Evolutionary conservation across 2,888 invertebrate species (phyloP).

Genomic region (Crepidodera aurea): DNA sequence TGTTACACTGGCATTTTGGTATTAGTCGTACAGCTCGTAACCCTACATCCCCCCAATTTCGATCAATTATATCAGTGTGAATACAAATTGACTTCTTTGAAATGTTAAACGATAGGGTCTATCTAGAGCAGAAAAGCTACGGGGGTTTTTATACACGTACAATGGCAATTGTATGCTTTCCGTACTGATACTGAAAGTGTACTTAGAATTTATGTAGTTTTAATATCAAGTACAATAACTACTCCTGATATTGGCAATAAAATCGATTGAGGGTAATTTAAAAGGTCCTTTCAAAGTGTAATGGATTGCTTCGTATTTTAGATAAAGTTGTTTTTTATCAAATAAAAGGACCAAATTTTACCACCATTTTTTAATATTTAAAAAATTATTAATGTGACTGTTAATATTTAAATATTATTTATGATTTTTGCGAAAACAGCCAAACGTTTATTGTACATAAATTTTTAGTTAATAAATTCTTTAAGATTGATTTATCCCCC

Average conservation of each 20-base stretch:
- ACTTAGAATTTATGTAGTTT: constrained; percentile 44
- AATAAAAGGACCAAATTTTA: no score
- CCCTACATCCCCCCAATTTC: constrained; percentile 34
- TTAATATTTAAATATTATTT: no score
- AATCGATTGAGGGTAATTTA: constrained; percentile 44
- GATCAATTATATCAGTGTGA: constrained; percentile 52
- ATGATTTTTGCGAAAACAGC: not conserved
- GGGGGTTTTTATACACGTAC: constrained; percentile 46
- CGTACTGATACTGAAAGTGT: constrained; percentile 32
- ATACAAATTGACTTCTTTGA: constrained; percentile 61
- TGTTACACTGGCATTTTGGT: not conserved
- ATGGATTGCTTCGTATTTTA: not conserved
- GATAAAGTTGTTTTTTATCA: no score
- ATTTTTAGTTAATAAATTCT: constrained; percentile 4
- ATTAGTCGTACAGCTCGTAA: not conserved
- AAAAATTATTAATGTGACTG: no score
- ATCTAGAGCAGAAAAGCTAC: constrained; percentile 45
- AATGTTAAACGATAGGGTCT: constrained; percentile 60
- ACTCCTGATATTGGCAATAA: constrained; percentile 4
- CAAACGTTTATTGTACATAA: not conserved
- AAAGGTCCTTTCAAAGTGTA: constrained; percentile 24
- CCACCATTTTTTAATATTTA: no score
- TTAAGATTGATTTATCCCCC: constrained; percentile 2
- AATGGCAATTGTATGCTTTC: constrained; percentile 38
- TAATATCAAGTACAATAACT: constrained; percentile 34